Base-by-base conservation (phyloP, 2,797 vertebrate species). In the Epinephelus coioides region DNA sequence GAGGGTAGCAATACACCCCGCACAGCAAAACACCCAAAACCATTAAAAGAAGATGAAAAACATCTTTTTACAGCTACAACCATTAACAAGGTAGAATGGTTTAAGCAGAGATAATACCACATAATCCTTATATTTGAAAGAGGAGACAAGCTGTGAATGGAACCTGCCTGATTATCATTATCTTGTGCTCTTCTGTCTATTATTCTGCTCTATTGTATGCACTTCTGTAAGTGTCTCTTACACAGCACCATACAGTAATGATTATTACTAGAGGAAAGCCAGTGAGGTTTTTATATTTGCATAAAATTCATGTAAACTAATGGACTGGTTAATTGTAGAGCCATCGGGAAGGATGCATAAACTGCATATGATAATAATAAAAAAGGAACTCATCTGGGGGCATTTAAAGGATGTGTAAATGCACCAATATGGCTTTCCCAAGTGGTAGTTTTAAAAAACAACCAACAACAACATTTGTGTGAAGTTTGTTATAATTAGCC, bases 21-120 rank as follows among this genome's bases (percentile, higher is more conserved):
- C 9, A 57, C 54, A 54, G 21, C 19, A 19, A 27, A 61, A 57
- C 5, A 1, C 25, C 51, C 46, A 34, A 74, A 30, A 30, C 21
- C 47, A 53, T 54, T n/a, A n/a, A 47, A 63, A 60, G 43, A 19
- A 60, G 17, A 78, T 65, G 12, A 30, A 34, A 55, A 25, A 34
- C 6, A 14, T 1, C 17, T 69, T 54, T 53, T 53, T 44, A 65
- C 8, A 34, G 47, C 50, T 43, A n/a, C 34, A 55, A 46, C 13
- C 3, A 43, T 6, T 21, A 64, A 49, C 13, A 72, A 18, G 8
- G 3, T 21, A 17, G 21, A 66, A 23, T 21, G 30, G 4, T 50
- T 79, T 25, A 55, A 76, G 13, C 15, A 60, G 46, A 11, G 12
- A 59, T n/a, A 62, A 57, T 6, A 57, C 7, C 46, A 64, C 14